Conservation (phyloP, 2,888 invertebrate species). For the Embidobia sp. region DNA sequence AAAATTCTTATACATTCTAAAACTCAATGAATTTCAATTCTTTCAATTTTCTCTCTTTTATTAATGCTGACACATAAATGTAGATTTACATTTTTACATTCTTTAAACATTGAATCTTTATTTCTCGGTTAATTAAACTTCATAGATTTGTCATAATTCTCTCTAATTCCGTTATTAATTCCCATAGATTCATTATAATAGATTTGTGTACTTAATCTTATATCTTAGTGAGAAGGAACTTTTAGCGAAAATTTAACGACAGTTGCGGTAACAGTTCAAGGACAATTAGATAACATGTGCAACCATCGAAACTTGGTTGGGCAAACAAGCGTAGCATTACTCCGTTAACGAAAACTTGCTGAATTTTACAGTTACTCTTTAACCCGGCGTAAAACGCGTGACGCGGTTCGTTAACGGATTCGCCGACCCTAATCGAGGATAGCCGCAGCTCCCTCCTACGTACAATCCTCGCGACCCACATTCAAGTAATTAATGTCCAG, state of each 20-base stretch:
- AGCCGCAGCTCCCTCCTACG: conserved; percentile 43
- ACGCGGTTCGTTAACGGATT: conserved; percentile 62
- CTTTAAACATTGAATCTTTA: no score
- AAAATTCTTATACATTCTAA: no score
- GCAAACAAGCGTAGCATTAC: conserved; percentile 8
- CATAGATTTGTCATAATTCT: no score
- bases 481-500: conserved; percentile 53
- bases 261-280: conserved; percentile 37
- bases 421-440: conserved; percentile 60
- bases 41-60: no score
- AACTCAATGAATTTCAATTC: no score
- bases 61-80: no score
- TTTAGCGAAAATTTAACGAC: conserved; percentile 38
- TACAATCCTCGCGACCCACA: conserved; percentile 63
- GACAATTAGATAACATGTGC: conserved; percentile 43
- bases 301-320: conserved; percentile 34
- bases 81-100: no score
- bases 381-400: conserved; percentile 48
- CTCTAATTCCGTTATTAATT: no score
- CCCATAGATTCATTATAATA: no score
- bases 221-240: conserved; percentile 36
- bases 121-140: no score
- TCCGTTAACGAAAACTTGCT: conserved; percentile 31
- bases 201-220: no score
- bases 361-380: conserved; percentile 61